A percentile compares a stretch with the other conserved stretches of the same genome.
phyloP scores from a whole-genome alignment of 2,888 invertebrate genomes.

The Tiliacea aurago region DNA sequence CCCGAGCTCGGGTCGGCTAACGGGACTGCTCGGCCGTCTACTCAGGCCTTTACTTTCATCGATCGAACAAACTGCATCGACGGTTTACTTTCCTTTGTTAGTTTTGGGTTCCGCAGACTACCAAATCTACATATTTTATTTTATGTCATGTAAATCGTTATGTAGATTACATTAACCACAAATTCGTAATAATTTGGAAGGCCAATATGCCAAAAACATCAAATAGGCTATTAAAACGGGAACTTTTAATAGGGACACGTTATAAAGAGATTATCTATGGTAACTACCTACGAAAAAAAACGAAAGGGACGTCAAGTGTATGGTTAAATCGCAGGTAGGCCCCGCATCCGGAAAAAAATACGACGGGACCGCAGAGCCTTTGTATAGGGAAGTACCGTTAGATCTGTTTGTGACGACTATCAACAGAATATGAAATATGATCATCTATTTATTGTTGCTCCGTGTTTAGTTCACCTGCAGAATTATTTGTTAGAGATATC shows the following conservation, averaged over 20 bases:
- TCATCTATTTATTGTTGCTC: constrained; percentile 67
- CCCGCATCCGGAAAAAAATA: constrained; percentile 71
- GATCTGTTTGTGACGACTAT: constrained; percentile 77
- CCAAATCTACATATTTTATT: constrained; percentile 62
- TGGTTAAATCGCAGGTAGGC: constrained; percentile 84
- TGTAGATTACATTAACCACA: constrained; percentile 17
- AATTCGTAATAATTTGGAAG: constrained; percentile 18
- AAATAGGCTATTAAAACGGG: constrained; percentile 35
- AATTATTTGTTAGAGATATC: constrained; percentile 59
- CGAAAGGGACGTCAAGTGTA: constrained; percentile 84
- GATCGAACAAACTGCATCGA: constrained; percentile 86
- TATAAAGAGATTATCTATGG: constrained; percentile 81
- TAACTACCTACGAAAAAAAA: constrained; percentile 73
- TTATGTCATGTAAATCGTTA: constrained; percentile 37
- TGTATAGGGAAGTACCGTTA: constrained; percentile 83
- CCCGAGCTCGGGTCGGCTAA: constrained; percentile 85
- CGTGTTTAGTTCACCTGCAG: constrained; percentile 68
- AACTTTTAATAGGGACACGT: constrained; percentile 65
- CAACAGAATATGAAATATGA: constrained; percentile 78
- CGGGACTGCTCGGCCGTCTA: constrained; percentile 86
- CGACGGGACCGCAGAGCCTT: constrained; percentile 77
- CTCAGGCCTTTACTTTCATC: constrained; percentile 90
- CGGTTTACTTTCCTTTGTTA: constrained; percentile 90
- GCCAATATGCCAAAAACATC: constrained; percentile 1
- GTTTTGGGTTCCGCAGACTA: constrained; percentile 78